Base-by-base conservation (phyloP, 2,888 invertebrate species). In the Zele albiditarsus region DNA sequence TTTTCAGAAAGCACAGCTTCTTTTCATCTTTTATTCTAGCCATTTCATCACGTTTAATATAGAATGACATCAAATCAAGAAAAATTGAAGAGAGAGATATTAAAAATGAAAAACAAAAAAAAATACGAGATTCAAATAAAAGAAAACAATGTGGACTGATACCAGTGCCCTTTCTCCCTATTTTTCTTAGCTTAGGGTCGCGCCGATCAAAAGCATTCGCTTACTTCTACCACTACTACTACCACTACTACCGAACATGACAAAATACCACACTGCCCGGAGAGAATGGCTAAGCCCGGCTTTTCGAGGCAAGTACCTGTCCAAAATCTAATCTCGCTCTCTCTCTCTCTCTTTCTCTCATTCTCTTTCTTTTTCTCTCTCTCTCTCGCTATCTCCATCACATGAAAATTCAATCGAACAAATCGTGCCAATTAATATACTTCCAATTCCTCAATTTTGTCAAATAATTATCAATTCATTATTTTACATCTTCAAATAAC, bases 191-290 rank as follows among this genome's bases (percentile, higher is more conserved):
- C 89, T 89, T 89, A 89, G 89, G 87, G 88, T 88, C 86, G 88
- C 87, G 88, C 88, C 85, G 89, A 88, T 88, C 89, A 88, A 88
- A 89, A 89, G 89, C 88, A 89, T 88, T 89, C 85, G 88, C 88
- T 89, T 89, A 89, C 88, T 86, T 88, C 89, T 89, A 86, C 87
- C 87, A 88, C 87, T 86, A 87, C 87, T 85, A 86, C 87, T 87
- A 87, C 87, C 83, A 87, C 87, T 87, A 86, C 86, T 83, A 87
- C 87, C 82, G 89, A 88, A 89, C 89, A 89, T 89, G 89, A 89
- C 88, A 89, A 89, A 86, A 87, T 86, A 87, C 85, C 87, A 89
- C 89, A 89, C 87, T 89, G 89, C 88, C 88, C 87, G 89, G 89
- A 85, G 88, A 87, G 88, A 89, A 66, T 75, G 75, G 89, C 88